Evolutionary conservation across 1,140 invertebrate genomes (phyloP).

Genomic region (Drosophila insularis): DNA sequence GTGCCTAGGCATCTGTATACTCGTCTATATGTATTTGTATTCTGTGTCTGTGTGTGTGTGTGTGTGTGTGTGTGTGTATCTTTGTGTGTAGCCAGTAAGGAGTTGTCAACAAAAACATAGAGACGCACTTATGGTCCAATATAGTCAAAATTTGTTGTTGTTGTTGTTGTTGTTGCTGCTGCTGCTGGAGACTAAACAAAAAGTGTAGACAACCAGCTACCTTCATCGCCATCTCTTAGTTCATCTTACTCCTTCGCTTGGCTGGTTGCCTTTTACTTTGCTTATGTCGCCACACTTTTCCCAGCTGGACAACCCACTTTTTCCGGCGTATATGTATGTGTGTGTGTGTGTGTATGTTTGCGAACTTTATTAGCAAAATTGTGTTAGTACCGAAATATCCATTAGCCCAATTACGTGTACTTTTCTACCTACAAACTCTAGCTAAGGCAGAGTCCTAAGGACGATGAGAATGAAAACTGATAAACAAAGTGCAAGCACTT

Average conservation of each 20-base stretch:
- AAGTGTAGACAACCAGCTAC: slow-evolving; percentile 64
- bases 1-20: slow-evolving; percentile 25
- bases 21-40: slow-evolving; percentile 20
- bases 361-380: slow-evolving; percentile 80
- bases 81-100: slow-evolving; percentile 61
- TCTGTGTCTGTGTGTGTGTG: slow-evolving; percentile 13
- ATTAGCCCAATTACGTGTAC: slow-evolving; percentile 80
- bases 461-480: slow-evolving; percentile 37
- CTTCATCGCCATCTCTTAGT: slow-evolving; percentile 22
- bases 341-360: slow-evolving; percentile 59
- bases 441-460: slow-evolving; percentile 19
- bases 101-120: slow-evolving; percentile 78
- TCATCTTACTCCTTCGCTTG: slow-evolving; percentile 1
- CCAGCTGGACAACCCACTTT: slow-evolving; percentile 16
- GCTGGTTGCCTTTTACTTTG: slow-evolving; percentile 33
- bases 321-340: slow-evolving; percentile 1
- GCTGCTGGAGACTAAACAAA: slow-evolving; percentile 53
- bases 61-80: slow-evolving; percentile 22
- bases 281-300: slow-evolving; percentile 47
- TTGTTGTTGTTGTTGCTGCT: slow-evolving; percentile 31
- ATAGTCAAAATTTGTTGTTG: slow-evolving; percentile 63
- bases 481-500: slow-evolving; percentile 67
- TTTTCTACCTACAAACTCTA: slow-evolving; percentile 57
- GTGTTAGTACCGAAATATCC: slow-evolving; percentile 80
- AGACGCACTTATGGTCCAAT: slow-evolving; percentile 70